A percentile compares a stretch with the other conserved stretches of the same genome.
These are phyloP conservation scores for Pristionchus maxplancki DNA, from an alignment of 2,888 invertebrate genomes.

Conservation along the genomic window DNA sequence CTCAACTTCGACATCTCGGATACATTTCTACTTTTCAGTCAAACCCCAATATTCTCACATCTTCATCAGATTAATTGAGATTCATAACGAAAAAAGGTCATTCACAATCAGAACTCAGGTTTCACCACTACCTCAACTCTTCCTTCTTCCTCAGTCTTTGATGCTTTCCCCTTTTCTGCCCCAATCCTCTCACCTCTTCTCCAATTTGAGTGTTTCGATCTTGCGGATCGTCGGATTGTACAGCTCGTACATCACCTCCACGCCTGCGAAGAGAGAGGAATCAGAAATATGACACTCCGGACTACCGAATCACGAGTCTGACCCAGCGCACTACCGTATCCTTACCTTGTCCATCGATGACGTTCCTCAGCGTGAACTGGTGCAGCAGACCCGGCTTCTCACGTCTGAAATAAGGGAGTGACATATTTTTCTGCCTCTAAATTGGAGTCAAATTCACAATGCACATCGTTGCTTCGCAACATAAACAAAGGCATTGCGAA, in stretches of 20 bases:
- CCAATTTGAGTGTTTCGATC: conserved; percentile 91
- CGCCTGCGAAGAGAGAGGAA: too few species aligned
- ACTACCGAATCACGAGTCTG: too few species aligned
- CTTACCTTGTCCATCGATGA: conserved; percentile 89
- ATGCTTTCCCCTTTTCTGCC: neutral
- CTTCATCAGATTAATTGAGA: too few species aligned
- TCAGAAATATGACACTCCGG: neutral
- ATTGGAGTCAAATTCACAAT: neutral
- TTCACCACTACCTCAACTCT: neutral
- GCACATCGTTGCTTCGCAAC: neutral
- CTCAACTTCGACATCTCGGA: neutral
- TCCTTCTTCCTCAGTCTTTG: too few species aligned
- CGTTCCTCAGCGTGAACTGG: conserved; percentile 91
- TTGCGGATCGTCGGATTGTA: conserved; percentile 94
- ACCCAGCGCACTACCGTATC: neutral
- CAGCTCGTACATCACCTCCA: conserved; percentile 88
- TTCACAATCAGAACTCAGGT: neutral
- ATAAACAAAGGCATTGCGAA: neutral
- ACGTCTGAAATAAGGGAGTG: conserved; percentile 80
- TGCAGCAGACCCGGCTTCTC: conserved; percentile 89
- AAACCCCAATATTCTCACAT: too few species aligned
- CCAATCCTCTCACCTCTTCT: conserved; percentile 83
- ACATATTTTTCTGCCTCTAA: too few species aligned
- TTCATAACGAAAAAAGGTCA: too few species aligned
- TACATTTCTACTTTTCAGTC: neutral